phyloP scores from a whole-genome alignment of 2,797 vertebrate species.

The Anguilla anguilla region DNA sequence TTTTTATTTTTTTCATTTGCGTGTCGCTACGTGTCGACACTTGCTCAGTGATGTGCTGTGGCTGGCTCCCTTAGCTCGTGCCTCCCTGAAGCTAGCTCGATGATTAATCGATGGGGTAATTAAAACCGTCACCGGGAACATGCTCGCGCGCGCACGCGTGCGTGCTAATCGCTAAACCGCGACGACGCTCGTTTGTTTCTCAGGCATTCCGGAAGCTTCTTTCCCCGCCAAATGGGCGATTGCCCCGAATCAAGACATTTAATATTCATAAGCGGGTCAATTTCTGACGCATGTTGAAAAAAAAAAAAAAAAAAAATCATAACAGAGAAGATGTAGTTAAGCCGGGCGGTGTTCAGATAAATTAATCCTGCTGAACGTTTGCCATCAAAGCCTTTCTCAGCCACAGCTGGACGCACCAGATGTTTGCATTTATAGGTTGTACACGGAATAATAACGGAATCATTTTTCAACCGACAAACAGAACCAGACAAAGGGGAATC shows the following conservation, averaged over 20 bases:
- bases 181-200: background rate
- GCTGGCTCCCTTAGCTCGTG: background rate
- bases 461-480: background rate
- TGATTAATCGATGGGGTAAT: constrained; percentile 64
- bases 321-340: background rate
- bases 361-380: background rate
- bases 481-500: background rate
- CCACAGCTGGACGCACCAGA: background rate
- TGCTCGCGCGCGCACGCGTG: constrained; percentile 32
- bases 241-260: too few relatives aligned
- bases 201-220: background rate
- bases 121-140: constrained; percentile 52
- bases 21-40: background rate
- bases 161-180: background rate
- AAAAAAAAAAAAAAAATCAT: background rate
- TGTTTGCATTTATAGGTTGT: background rate
- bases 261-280: background rate
- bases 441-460: background rate
- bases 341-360: background rate
- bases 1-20: constrained; percentile 29
- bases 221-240: background rate
- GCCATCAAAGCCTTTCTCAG: background rate
- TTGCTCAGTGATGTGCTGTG: background rate
- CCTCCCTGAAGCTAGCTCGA: constrained; percentile 30
- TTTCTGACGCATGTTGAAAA: background rate